Evolutionary conservation across 2,113 vertebrate species (phyloP).

Genomic region (Haplochromis vanheusdeni): DNA sequence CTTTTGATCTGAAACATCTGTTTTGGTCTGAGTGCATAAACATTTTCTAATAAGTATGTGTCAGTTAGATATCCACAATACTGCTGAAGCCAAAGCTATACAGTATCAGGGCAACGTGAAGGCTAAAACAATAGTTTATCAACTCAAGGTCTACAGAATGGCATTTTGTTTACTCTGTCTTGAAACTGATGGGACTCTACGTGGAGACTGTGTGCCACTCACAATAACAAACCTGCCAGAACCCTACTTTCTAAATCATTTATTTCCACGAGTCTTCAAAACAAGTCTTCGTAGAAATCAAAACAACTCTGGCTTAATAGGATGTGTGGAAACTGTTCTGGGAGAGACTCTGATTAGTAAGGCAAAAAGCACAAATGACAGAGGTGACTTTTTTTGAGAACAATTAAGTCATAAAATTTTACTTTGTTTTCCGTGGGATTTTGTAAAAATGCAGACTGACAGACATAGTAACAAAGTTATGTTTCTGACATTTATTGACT

Average conservation of each 20-base stretch:
- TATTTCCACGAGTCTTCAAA: constrained; percentile 1
- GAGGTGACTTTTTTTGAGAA: neutral
- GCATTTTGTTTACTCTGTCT: constrained; percentile 15
- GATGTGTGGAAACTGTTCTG: neutral
- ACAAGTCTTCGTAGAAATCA: neutral
- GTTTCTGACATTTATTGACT: neutral
- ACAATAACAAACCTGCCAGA: neutral
- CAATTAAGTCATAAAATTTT: neutral
- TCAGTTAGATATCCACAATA: neutral
- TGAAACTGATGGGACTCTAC: neutral
- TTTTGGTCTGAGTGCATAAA: neutral
- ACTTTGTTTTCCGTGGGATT: neutral
- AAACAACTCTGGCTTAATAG: neutral
- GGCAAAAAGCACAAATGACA: neutral
- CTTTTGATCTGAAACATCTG: neutral
- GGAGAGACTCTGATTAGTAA: neutral
- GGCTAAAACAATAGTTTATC: neutral
- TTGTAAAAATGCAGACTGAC: neutral
- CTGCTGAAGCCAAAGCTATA: neutral
- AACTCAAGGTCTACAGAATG: neutral
- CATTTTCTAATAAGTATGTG: neutral
- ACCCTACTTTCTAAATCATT: neutral
- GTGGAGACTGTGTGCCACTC: neutral
- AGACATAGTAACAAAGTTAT: neutral
- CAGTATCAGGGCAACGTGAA: neutral